A percentile compares a stretch with the other conserved stretches of the same genome.
Evolutionary conservation across 2,797 vertebrate species (phyloP).

Genomic region (Lemur catta): DNA sequence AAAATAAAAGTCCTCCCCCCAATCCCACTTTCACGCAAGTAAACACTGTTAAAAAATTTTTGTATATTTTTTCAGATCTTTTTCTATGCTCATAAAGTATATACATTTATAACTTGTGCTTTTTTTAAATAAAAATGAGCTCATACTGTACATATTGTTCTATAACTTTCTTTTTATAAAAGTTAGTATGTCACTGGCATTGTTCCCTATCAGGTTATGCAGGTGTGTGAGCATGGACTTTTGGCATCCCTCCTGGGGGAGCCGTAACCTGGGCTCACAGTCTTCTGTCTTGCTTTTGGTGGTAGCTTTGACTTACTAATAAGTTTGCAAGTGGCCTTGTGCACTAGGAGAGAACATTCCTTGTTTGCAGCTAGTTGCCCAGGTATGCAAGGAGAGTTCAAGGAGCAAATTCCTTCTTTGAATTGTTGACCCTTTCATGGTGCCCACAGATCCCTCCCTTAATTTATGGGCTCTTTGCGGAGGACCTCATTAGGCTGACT

Average conservation of each 20-base stretch:
- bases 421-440: background rate
- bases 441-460: background rate
- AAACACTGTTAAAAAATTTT: background rate
- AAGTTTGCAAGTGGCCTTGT: background rate
- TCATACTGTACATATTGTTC: background rate
- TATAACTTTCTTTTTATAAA: background rate
- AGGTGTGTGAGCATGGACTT: background rate
- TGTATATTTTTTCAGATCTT: background rate
- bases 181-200: background rate
- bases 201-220: background rate
- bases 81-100: slow-evolving; percentile 1
- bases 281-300: background rate
- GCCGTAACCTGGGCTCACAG: background rate
- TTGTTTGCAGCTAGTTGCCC: background rate
- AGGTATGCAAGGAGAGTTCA: background rate
- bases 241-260: background rate
- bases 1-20: background rate
- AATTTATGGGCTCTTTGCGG: background rate
- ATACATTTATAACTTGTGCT: background rate
- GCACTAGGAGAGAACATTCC: background rate
- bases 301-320: background rate
- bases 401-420: background rate
- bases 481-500: background rate
- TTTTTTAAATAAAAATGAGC: background rate
- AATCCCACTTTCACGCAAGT: background rate